phyloP scores from a whole-genome alignment of 2,797 vertebrate genomes.

The Ambastaia sidthimunki region DNA sequence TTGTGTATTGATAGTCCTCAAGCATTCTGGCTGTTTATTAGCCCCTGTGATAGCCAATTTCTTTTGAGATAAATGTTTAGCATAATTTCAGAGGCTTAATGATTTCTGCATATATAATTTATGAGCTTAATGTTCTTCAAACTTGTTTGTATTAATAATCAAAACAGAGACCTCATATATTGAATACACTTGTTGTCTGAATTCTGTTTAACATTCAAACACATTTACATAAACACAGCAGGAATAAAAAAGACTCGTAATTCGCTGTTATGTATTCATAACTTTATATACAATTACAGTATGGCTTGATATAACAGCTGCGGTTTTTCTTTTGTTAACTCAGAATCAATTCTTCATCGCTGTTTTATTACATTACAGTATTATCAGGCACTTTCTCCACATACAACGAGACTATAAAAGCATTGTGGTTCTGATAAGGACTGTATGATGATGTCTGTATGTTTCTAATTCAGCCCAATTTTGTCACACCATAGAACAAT shows the following conservation, averaged over 20 bases:
- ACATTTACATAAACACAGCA: not conserved
- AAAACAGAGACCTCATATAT: not conserved
- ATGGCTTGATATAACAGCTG: slow-evolving; percentile 62
- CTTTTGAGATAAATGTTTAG: not conserved
- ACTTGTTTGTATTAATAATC: not conserved
- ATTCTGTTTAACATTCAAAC: not conserved
- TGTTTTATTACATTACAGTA: slow-evolving; percentile 46
- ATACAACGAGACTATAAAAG: slow-evolving; percentile 44
- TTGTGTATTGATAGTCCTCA: too few species aligned
- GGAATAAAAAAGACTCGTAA: not conserved
- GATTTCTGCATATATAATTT: too few species aligned
- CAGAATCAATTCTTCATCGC: slow-evolving; percentile 11
- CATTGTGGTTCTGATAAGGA: slow-evolving; percentile 34
- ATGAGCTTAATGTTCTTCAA: too few species aligned
- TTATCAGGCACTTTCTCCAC: slow-evolving; percentile 58
- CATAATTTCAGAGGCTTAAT: not conserved
- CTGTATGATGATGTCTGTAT: not conserved
- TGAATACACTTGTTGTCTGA: not conserved
- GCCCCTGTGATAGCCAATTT: not conserved
- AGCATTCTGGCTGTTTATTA: not conserved
- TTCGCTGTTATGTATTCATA: slow-evolving; percentile 38
- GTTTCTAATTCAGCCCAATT: slow-evolving; percentile 29
- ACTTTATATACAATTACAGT: slow-evolving; percentile 59
- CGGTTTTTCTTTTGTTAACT: slow-evolving; percentile 34
- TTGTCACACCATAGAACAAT: slow-evolving; percentile 18